Evolutionary conservation across 64 coral and sea anemone genomes (phyloP).

Genomic region (Montipora cactus): DNA sequence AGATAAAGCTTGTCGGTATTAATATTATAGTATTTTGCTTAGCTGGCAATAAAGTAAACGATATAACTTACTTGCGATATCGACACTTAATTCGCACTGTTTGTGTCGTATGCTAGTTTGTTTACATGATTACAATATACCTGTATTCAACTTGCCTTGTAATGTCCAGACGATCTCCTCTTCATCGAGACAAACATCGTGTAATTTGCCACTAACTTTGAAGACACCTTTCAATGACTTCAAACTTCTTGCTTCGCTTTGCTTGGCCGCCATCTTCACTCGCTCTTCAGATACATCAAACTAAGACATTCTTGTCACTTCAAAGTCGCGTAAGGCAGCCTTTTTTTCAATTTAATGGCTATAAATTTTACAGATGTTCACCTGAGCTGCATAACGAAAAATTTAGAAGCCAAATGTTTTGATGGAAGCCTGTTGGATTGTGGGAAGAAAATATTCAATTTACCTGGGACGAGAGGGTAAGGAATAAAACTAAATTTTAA

Average conservation of each 20-base stretch:
- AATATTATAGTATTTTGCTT: no score
- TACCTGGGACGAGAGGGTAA: neutral
- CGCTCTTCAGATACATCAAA: neutral
- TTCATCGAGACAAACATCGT: constrained; percentile 66
- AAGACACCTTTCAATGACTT: constrained; percentile 47
- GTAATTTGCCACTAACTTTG: constrained; percentile 26
- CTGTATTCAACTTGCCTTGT: constrained; percentile 37
- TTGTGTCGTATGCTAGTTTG: neutral
- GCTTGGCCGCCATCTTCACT: neutral
- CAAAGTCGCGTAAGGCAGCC: neutral
- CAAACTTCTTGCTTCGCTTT: neutral
- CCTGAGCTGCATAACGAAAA: neutral
- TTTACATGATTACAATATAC: constrained; percentile 32
- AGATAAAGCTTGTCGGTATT: no score
- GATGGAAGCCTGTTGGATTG: neutral
- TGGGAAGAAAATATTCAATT: neutral
- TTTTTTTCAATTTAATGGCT: neutral
- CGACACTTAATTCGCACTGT: neutral
- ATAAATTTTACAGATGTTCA: neutral
- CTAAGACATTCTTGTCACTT: neutral
- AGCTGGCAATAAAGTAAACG: neutral
- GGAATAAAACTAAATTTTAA: neutral
- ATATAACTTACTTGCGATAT: neutral
- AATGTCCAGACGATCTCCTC: constrained; percentile 57
- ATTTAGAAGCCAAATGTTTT: constrained; percentile 9